Conservation (phyloP, 2,888 invertebrate species). For the Chymomyza caudatula region DNA sequence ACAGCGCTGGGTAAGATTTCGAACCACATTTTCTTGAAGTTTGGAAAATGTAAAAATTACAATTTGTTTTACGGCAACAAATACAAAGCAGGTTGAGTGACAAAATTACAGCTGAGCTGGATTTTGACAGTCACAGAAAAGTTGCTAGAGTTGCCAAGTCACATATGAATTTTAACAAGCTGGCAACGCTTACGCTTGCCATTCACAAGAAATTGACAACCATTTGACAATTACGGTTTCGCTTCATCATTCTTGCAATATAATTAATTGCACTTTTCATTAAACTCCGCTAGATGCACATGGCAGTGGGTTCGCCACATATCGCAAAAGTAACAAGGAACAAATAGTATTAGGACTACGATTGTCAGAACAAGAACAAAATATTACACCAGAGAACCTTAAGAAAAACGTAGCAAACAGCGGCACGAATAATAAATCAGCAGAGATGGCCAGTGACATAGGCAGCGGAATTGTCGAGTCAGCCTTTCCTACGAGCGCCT, state of each 20-base stretch:
- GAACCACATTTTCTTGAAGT: slow-evolving; percentile 82
- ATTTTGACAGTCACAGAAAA: not conserved
- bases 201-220: slow-evolving; percentile 5
- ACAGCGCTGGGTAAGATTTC: slow-evolving; percentile 84
- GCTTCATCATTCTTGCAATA: slow-evolving; percentile 13
- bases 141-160: not conserved
- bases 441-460: slow-evolving; percentile 55
- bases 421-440: slow-evolving; percentile 14
- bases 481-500: slow-evolving; percentile 89
- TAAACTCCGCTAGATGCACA: not conserved
- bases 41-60: not conserved
- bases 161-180: not conserved
- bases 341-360: slow-evolving; percentile 6
- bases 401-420: slow-evolving; percentile 1
- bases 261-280: not conserved
- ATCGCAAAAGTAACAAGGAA: not conserved
- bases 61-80: not conserved
- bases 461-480: slow-evolving; percentile 79
- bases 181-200: not conserved
- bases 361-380: slow-evolving; percentile 16
- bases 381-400: slow-evolving; percentile 26
- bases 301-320: not conserved
- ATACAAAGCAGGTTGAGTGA: not conserved
- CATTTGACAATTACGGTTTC: slow-evolving; percentile 26
- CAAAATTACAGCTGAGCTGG: not conserved